Evolutionary conservation across 2,797 vertebrate species (phyloP), one percentile per base, ranked within the genome.

Genomic region (Chloroceryle amazona): DNA sequence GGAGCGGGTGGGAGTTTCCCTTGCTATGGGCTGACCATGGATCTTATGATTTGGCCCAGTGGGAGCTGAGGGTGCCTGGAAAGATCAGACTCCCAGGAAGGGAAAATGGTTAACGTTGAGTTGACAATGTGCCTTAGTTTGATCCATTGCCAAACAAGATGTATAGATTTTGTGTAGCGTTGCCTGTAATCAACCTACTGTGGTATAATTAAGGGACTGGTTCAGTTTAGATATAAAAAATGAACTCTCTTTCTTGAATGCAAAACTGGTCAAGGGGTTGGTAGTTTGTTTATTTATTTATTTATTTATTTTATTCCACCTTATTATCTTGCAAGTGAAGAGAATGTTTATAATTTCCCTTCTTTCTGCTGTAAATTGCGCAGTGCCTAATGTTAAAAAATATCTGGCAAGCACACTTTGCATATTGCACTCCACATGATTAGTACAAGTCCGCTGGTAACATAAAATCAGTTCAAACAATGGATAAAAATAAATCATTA

Each of bases 401-500:
- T 95, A 82, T 85, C 88, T 78, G 81, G 78, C 67, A 58, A 90
- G 65, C 26, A 51, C 67, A 17, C 46, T 73, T 54, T 68, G 37
- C n/a, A 47, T 87, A 83, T 83, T 71, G 67, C 72, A n/a, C 72
- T 83, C 55, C 72, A 23, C 51, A 72, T 86, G 83, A 92, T 96
- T 97, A 93, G 82, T 47, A 72, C 95, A 90, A 91, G 91, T 88
- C 93, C 8, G 23, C 22, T 86, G 73, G 85, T 94, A 79, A 89
- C 91, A 37, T 71, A 84, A 97, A 97, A 96, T 86, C 71, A 55
- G 72, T 46, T 91, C 92, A 90, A 83, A 97, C 92, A 97, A 97
- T 94, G 92, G 94, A 80, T 71, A 86, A 93, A 97, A 97, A 97
- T 97, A 97, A 97, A 86, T 97, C 86, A 96, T 97, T 98, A 94